Base-by-base conservation (phyloP, 2,888 invertebrate species). In the Drosophila borborema region DNA sequence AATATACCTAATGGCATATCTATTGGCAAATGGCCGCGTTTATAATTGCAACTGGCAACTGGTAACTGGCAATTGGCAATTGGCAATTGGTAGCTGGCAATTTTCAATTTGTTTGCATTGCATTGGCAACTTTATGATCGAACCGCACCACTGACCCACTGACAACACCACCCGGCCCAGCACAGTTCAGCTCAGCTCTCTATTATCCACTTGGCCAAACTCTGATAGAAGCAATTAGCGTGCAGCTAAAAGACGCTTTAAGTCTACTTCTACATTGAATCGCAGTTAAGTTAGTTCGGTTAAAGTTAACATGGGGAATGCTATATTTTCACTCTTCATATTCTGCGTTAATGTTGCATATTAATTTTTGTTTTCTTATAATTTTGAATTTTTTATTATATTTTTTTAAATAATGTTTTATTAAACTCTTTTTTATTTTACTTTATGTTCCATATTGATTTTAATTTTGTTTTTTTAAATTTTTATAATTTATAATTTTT, bases 21-120 rank as follows among this genome's bases (percentile, higher is more conserved):
- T 74, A 49, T 67, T 68, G 68, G 69, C 64, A 69, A 81, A 78
- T 81, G 75, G 68, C 68, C 67, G 74, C 70, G 70, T 74, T 89
- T 89, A 77, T 85, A 89, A 85, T 89, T 89, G 89, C 87, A 67
- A 70, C 70, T 78, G 48, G 69, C 76, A 77, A 77, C 60, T 78
- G 48, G 69, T 78, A 77, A 77, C 60, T 77, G 75, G 62, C 69
- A 74, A 74, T 34, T 74, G 77, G 56, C 61, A 77, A 48, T 48
- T 74, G 77, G 54, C 59, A 77, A 49, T 46, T 65, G 65, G 65
- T 51, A 34, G 51, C 73, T 68, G 56, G 74, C 72, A 80, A 81
- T 86, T 89, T 83, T 78, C 77, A 89, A 86, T 86, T 89, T 76
- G 67, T 73, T 88, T 78, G 67, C 66, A 59, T 63, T 74, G 72